Evolutionary conservation across 1,140 invertebrate species (phyloP).

Genomic region (Drosophila pectinifera): DNA sequence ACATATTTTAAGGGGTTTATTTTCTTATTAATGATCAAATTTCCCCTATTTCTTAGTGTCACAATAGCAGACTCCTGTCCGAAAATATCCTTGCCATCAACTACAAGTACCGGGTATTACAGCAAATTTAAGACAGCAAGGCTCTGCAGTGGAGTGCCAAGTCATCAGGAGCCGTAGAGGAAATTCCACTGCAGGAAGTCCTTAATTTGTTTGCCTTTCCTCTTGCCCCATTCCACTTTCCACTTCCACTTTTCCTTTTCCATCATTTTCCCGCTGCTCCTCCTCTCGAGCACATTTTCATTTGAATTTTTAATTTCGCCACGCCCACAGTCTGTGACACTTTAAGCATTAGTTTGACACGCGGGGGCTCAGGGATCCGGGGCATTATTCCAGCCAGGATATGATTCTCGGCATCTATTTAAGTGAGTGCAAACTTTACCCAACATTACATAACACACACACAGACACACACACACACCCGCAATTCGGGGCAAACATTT

Average conservation of each 20-base stretch:
- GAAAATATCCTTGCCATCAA: too few species aligned
- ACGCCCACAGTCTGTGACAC: slow-evolving; percentile 63
- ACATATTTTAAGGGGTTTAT: too few species aligned
- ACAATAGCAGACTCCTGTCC: too few species aligned
- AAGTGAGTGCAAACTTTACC: slow-evolving; percentile 75
- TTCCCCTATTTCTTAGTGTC: too few species aligned
- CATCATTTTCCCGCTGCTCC: not conserved
- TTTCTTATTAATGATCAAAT: too few species aligned
- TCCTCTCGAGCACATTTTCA: slow-evolving; percentile 64
- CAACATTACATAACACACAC: slow-evolving; percentile 58
- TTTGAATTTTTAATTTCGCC: slow-evolving; percentile 79
- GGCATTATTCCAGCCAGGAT: slow-evolving; percentile 55
- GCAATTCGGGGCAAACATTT: slow-evolving; percentile 62
- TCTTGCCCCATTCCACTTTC: slow-evolving; percentile 5
- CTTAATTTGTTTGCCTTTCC: slow-evolving; percentile 68
- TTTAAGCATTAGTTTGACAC: slow-evolving; percentile 77
- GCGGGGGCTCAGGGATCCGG: slow-evolving; percentile 5
- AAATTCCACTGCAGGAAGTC: slow-evolving; percentile 57
- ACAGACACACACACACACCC: slow-evolving; percentile 26
- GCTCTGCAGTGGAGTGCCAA: slow-evolving; percentile 24
- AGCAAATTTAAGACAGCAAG: slow-evolving; percentile 4
- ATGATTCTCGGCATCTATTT: slow-evolving; percentile 73
- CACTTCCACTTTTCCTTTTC: not conserved
- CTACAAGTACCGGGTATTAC: not conserved
- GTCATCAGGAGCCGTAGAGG: slow-evolving; percentile 28